phyloP scores from a whole-genome alignment of 1,140 invertebrate species.

The Panagrolaimus sp. region DNA sequence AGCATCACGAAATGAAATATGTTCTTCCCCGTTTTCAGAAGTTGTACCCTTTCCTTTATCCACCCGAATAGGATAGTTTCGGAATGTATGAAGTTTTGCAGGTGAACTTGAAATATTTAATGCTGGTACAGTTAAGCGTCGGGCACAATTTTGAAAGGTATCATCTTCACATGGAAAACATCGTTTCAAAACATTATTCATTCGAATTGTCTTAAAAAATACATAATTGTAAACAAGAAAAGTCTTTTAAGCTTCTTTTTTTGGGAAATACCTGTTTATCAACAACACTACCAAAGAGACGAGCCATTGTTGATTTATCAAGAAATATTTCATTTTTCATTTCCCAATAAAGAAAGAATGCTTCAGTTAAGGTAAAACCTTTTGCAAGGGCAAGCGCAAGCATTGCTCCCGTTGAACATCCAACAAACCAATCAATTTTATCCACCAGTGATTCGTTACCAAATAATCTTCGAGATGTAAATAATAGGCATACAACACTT shows the following conservation, averaged over 20 bases:
- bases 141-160: conserved; percentile 33
- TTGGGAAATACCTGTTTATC: conserved; percentile 42
- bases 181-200: conserved; percentile 36
- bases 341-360: conserved; percentile 53
- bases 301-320: conserved; percentile 46
- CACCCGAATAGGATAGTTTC: conserved; percentile 36
- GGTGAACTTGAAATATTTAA: conserved; percentile 42
- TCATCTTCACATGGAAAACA: conserved; percentile 33
- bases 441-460: conserved; percentile 44
- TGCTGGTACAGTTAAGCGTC: conserved; percentile 45
- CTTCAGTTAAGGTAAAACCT: conserved; percentile 40
- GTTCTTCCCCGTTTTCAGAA: conserved; percentile 24
- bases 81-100: conserved; percentile 44
- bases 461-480: conserved; percentile 43
- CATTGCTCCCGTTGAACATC: conserved; percentile 46
- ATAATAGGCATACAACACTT: conserved; percentile 41
- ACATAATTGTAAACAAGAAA: not conserved
- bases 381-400: conserved; percentile 47
- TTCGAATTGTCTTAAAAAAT: conserved; percentile 39
- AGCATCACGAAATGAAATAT: conserved; percentile 48
- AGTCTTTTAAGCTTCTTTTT: not conserved
- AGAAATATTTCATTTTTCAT: conserved; percentile 52
- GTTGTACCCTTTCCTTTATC: not conserved
- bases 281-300: conserved; percentile 45
- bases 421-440: conserved; percentile 44